Evolutionary conservation across 2,888 invertebrate genomes (phyloP).

Genomic region (Cerastis leucographa): DNA sequence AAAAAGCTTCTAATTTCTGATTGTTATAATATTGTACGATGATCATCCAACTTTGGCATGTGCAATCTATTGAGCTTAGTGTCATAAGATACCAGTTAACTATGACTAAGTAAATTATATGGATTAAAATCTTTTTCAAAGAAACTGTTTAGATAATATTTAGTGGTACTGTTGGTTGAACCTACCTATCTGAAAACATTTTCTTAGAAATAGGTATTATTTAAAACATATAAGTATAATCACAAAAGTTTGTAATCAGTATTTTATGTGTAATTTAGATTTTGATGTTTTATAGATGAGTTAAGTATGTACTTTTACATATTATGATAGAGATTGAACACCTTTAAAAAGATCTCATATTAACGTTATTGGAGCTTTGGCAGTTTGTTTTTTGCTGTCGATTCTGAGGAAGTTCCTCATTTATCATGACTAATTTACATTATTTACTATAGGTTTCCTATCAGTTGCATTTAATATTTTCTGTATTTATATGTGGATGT

Average conservation of each 20-base stretch:
- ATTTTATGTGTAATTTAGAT: conserved; percentile 66
- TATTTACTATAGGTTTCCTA: conserved; percentile 68
- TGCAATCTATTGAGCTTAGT: conserved; percentile 67
- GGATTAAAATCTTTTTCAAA: conserved; percentile 36
- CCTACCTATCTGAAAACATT: conserved; percentile 34
- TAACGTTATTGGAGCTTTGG: conserved; percentile 39
- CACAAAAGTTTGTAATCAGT: conserved; percentile 65
- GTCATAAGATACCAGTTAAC: conserved; percentile 49
- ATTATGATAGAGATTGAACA: conserved; percentile 53
- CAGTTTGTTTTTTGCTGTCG: conserved; percentile 41
- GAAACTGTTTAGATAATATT: conserved; percentile 56
- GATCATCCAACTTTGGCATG: conserved; percentile 42
- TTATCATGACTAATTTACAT: conserved; percentile 51
- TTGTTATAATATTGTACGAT: conserved; percentile 52
- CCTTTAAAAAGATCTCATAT: conserved; percentile 62
- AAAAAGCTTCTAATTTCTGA: conserved; percentile 54
- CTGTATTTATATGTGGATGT: conserved; percentile 61
- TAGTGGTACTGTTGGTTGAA: conserved; percentile 38
- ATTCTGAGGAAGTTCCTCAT: conserved; percentile 40
- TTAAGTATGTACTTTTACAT: conserved; percentile 50
- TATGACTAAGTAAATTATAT: conserved; percentile 44
- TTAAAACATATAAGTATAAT: conserved; percentile 31
- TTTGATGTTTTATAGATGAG: conserved; percentile 56
- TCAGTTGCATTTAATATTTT: conserved; percentile 70
- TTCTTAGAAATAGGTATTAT: conserved; percentile 43